A percentile compares a stretch with the other conserved stretches of the same genome.
Conservation (phyloP, 2,797 vertebrate genomes). For the Muscicapa comitata region DNA sequence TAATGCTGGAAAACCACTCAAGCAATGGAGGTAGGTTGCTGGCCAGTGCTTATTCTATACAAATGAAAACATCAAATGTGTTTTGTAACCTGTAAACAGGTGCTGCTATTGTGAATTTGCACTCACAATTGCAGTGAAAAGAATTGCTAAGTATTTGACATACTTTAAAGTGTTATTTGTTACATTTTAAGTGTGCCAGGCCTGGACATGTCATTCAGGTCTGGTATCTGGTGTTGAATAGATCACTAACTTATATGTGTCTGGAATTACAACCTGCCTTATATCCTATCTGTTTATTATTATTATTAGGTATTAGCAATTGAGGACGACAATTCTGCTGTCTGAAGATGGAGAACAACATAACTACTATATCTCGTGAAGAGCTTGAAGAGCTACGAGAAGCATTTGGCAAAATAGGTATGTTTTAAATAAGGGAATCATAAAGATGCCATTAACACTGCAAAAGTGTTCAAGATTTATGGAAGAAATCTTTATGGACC, state of each 20-base stretch:
- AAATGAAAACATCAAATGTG: neutral
- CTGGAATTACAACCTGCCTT: neutral
- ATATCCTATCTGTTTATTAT: neutral
- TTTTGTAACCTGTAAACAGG: neutral
- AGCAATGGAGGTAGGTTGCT: neutral
- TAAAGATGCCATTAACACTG: neutral
- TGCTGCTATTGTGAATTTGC: neutral
- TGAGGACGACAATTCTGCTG: neutral
- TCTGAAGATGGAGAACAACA: constrained; percentile 82
- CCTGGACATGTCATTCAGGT: neutral
- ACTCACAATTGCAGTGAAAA: neutral
- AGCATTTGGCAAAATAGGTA: constrained; percentile 94
- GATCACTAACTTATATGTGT: neutral
- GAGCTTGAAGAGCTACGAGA: constrained; percentile 91
- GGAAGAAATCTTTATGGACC: neutral
- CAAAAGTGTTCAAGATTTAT: neutral
- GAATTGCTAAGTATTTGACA: neutral
- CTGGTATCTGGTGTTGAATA: neutral
- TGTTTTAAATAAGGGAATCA: neutral
- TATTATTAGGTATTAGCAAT: constrained; percentile 46
- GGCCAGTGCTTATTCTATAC: neutral
- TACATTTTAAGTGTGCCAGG: neutral
- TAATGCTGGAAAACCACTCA: neutral
- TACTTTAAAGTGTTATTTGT: neutral
- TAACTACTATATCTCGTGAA: constrained; percentile 90